Percentiles rank a stretch among this genome's conserved stretches.
Conservation (phyloP, 2,797 vertebrate species). For the Periparus ater region DNA sequence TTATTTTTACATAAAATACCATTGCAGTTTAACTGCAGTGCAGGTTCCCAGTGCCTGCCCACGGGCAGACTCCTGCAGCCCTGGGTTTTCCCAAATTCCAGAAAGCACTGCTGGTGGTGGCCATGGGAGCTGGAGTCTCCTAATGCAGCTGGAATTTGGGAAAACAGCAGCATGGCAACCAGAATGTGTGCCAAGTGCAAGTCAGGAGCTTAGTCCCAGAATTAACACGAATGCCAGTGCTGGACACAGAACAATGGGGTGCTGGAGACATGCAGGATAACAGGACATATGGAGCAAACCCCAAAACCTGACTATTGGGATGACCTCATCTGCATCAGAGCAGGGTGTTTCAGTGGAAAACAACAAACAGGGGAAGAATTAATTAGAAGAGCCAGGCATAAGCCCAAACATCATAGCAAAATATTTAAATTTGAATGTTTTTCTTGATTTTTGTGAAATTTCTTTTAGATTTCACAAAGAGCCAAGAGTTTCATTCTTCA, state of each 20-base stretch:
- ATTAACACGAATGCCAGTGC: background rate
- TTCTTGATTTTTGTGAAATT: background rate
- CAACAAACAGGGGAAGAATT: background rate
- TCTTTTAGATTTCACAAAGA: background rate
- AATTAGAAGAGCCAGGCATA: background rate
- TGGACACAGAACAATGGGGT: background rate
- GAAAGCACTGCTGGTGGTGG: background rate
- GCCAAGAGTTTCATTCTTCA: background rate
- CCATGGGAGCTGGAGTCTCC: background rate
- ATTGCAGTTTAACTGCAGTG: background rate
- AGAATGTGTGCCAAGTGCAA: background rate
- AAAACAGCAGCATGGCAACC: constrained; percentile 2
- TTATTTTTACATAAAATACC: background rate
- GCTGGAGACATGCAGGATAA: background rate
- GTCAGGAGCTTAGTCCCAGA: constrained; percentile 19
- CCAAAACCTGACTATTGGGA: background rate
- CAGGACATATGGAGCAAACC: background rate
- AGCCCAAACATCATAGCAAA: background rate
- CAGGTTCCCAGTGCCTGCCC: background rate
- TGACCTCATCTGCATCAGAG: constrained; percentile 20
- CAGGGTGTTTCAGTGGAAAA: background rate
- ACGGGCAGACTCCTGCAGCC: background rate
- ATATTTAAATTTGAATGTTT: background rate
- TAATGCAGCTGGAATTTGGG: background rate
- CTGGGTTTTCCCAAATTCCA: background rate